Conservation (phyloP, 2,888 invertebrate species). For the Drosophila pseudotalamancana region DNA sequence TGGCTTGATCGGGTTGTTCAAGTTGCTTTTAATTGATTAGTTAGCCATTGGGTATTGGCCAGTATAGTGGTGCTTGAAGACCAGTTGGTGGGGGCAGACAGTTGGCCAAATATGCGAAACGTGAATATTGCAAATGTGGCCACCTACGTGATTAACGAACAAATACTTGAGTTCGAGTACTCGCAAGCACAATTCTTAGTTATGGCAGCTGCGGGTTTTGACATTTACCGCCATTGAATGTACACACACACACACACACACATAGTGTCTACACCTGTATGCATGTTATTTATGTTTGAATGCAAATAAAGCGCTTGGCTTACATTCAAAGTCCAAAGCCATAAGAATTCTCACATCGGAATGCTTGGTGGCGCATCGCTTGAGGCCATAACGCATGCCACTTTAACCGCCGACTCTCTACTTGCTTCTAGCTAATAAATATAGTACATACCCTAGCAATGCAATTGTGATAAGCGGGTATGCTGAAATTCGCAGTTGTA, state of each 20-base stretch:
- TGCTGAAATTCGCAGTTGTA: neutral
- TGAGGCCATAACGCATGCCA: constrained; percentile 35
- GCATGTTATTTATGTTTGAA: constrained; percentile 14
- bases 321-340: constrained; percentile 26
- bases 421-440: constrained; percentile 26
- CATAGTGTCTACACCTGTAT: neutral
- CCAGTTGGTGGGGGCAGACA: neutral
- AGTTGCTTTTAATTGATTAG: constrained; percentile 38
- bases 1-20: constrained; percentile 8
- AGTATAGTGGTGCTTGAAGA: constrained; percentile 2
- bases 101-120: constrained; percentile 36
- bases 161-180: constrained; percentile 40
- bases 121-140: constrained; percentile 41
- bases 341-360: constrained; percentile 27
- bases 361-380: constrained; percentile 42
- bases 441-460: neutral
- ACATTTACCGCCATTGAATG: constrained; percentile 56
- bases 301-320: constrained; percentile 36
- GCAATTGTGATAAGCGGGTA: too few species aligned
- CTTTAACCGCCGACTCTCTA: constrained; percentile 14
- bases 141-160: constrained; percentile 47
- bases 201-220: constrained; percentile 42
- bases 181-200: constrained; percentile 40
- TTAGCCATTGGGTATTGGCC: constrained; percentile 17
- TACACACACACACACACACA: constrained; percentile 2